Evolutionary conservation across 2,888 invertebrate genomes (phyloP), one percentile per base, ranked within the genome.

Genomic region (Pedicia rivosa): DNA sequence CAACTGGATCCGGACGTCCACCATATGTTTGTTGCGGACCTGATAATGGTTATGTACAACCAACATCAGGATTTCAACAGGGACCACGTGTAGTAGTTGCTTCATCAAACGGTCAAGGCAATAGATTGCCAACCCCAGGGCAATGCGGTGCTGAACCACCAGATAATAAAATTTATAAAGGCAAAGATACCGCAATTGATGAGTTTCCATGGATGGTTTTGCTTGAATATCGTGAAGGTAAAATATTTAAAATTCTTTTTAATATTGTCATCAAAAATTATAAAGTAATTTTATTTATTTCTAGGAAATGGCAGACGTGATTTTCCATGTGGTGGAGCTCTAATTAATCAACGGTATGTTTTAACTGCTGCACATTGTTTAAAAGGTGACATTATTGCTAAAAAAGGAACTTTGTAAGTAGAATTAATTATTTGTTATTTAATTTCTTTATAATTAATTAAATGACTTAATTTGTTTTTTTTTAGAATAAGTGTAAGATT

Each of bases 131-230:
- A 1, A 41, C 36, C 17, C 44, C 52, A 3, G 55, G 56, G 3
- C 36, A 41, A 3, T 62, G 61, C 36, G 61, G 61, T 8, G 50
- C 47, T 15, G 43, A 45, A 17, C 47, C 55, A 4, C 43, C 52
- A 35, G 53, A 56, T 22, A 65, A 71, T 48, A 64, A 65, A 44
- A 73, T 78, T 35, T 67, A 71, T 30, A 77, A 75, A 12, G 78
- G 78, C 12, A 62, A 63, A 22, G 50, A 56, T 27, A 66, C 75
- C 0, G 68, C 67, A 0, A 47, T 78, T 2, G 73, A 72, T 44
- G 76, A 78, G 44, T 76, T 72, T 47, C 72, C 74, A 0, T 79
- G 78, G 78, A 73, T 77, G 72, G 69, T 63, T 1, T 55, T 78
- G n/a, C 47, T 79, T 7, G 66, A 70, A 52, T 78, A 78, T 49